phyloP scores from a whole-genome alignment of 1,140 invertebrate genomes.

The Parapsyche elsis region DNA sequence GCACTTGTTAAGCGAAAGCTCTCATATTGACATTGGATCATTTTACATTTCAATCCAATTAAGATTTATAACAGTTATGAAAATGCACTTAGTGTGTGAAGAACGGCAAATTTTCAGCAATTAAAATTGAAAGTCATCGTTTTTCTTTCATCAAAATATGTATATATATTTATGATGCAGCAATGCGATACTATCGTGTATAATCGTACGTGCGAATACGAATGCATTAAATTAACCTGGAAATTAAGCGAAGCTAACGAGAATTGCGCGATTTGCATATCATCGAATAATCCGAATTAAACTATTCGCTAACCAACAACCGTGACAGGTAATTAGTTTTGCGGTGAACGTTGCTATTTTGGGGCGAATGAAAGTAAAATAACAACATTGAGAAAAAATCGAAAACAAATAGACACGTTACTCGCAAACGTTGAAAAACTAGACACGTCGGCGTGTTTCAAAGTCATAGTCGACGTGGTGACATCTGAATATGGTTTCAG shows the following conservation, averaged over 20 bases:
- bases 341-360: too few relatives aligned
- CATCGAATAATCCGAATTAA: not conserved
- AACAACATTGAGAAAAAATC: not conserved
- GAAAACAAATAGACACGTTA: not conserved
- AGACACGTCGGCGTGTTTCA: not conserved
- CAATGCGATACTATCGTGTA: too few relatives aligned
- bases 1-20: not conserved
- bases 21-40: not conserved
- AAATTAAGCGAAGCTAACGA: not conserved
- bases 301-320: not conserved
- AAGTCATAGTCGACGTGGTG: too few relatives aligned
- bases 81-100: too few relatives aligned
- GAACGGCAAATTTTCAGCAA: too few relatives aligned
- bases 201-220: not conserved
- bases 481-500: not conserved
- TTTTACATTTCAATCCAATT: not conserved
- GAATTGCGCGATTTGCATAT: not conserved
- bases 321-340: too few relatives aligned
- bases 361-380: not conserved
- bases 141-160: too few relatives aligned
- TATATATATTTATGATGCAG: too few relatives aligned
- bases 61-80: too few relatives aligned
- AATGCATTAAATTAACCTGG: not conserved
- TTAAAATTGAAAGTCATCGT: too few relatives aligned
- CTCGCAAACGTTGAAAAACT: not conserved